These are phyloP conservation scores for rat (Rattus norvegicus) DNA, from an alignment of 2,113 vertebrate species.

Conservation along the genomic window DNA sequence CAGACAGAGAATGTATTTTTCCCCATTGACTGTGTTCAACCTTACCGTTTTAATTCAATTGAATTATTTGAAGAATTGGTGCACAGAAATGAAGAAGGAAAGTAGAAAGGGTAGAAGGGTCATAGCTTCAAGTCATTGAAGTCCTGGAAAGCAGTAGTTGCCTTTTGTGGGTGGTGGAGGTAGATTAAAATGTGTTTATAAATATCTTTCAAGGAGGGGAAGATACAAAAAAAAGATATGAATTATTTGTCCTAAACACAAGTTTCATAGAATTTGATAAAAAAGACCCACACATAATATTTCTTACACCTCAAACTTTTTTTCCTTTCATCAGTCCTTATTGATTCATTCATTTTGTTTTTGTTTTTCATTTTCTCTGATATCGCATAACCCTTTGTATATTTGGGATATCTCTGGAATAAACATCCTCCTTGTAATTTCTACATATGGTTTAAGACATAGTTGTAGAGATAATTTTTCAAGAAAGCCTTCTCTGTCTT, in stretches of 20 bases:
- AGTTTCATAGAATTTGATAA: background rate
- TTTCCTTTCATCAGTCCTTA: slow-evolving; percentile 3
- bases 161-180: background rate
- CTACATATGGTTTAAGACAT: background rate
- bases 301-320: background rate
- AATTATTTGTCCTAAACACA: background rate
- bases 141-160: background rate
- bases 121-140: background rate
- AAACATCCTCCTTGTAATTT: background rate
- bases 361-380: background rate
- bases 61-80: background rate
- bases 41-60: background rate
- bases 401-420: background rate
- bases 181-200: background rate
- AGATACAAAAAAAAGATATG: background rate
- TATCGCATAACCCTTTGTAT: slow-evolving; percentile 8
- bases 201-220: background rate
- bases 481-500: background rate
- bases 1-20: background rate
- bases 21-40: background rate
- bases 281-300: background rate
- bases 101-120: background rate
- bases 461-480: background rate
- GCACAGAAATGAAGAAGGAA: background rate
- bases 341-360: background rate